These are phyloP conservation scores for Trematomus loennbergii DNA, from an alignment of 2,113 vertebrate genomes.

Conservation along the genomic window DNA sequence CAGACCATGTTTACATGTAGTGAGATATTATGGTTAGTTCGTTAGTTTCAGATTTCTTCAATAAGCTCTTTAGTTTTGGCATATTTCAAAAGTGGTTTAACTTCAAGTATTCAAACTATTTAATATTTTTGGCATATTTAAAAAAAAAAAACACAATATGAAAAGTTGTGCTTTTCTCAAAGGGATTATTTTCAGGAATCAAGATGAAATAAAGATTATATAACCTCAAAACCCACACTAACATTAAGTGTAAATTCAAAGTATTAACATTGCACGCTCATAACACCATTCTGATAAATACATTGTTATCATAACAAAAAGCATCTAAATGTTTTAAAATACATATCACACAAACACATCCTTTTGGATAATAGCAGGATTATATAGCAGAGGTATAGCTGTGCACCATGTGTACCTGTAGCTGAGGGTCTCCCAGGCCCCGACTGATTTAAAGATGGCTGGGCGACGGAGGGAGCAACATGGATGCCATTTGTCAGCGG, in stretches of 20 bases:
- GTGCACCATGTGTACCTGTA: slow-evolving; percentile 80
- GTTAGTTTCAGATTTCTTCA: neutral
- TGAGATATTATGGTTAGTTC: neutral
- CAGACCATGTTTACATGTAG: slow-evolving; percentile 34
- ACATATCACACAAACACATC: neutral
- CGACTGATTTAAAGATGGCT: slow-evolving; percentile 79
- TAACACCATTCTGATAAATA: no score
- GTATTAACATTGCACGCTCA: no score
- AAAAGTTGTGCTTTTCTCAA: neutral
- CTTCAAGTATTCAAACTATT: no score
- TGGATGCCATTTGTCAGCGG: slow-evolving; percentile 87
- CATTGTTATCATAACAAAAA: neutral
- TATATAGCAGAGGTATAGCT: neutral
- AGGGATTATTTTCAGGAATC: neutral
- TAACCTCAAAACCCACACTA: no score
- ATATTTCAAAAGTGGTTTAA: neutral
- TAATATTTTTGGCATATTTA: neutral
- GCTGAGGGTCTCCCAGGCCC: slow-evolving; percentile 83
- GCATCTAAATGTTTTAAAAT: neutral
- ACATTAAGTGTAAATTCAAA: no score
- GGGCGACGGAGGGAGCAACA: slow-evolving; percentile 73
- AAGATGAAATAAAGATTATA: neutral
- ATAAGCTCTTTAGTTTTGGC: neutral
- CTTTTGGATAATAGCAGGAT: neutral
- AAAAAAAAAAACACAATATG: neutral